Conservation (phyloP, 2,888 invertebrate species). For the Margaritifera margaritifera region DNA sequence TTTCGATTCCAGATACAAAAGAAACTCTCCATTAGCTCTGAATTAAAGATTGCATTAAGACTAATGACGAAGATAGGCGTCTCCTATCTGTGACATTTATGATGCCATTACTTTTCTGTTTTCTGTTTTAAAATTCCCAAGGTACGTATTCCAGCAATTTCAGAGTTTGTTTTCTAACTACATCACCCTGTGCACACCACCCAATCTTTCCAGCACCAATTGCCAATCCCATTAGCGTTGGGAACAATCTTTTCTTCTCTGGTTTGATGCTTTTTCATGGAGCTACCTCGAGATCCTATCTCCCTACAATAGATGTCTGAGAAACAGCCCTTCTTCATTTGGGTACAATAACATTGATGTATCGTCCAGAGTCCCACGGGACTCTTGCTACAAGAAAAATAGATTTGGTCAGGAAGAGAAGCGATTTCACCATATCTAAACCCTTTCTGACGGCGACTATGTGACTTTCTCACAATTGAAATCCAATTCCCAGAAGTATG, state of each 20-base stretch:
- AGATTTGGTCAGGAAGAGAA: constrained; percentile 29
- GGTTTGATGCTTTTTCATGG: neutral
- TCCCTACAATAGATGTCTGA: constrained; percentile 32
- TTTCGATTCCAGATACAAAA: constrained; percentile 34
- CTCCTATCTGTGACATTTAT: constrained; percentile 29
- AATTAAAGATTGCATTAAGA: constrained; percentile 50
- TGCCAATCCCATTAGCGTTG: constrained; percentile 3
- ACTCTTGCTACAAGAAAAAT: constrained; percentile 32
- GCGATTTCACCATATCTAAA: constrained; percentile 30
- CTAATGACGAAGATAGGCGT: constrained; percentile 37
- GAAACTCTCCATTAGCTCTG: constrained; percentile 40
- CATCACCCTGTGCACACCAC: neutral
- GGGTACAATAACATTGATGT: constrained; percentile 20
- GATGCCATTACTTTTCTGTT: constrained; percentile 33
- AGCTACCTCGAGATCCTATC: neutral
- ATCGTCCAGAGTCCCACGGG: constrained; percentile 21
- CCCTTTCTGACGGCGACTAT: constrained; percentile 35
- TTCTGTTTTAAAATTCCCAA: constrained; percentile 25
- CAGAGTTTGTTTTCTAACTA: constrained; percentile 8
- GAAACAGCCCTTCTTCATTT: constrained; percentile 39
- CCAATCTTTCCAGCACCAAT: neutral
- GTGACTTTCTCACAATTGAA: constrained; percentile 49
- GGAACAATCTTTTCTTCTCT: constrained; percentile 1
- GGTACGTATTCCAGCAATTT: constrained; percentile 23
- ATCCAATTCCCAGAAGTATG: constrained; percentile 42